Evolutionary conservation across 2,113 vertebrate genomes (phyloP).

Genomic region (Emberiza fucata): DNA sequence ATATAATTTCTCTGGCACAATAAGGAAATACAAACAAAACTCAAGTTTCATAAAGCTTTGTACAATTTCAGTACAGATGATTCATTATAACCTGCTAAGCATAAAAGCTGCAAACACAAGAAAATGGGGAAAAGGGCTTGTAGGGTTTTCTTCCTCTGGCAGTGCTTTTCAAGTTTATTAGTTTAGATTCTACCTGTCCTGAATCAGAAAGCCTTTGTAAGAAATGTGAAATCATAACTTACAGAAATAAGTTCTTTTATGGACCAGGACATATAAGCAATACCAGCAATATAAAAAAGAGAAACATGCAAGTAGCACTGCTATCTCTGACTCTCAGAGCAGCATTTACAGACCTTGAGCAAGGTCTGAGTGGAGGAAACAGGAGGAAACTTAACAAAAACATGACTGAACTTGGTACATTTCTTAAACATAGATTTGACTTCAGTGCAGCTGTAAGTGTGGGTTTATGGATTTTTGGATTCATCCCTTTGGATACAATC

Average conservation of each 20-base stretch:
- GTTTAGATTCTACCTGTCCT: not conserved
- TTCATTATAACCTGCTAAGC: not conserved
- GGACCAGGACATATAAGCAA: not conserved
- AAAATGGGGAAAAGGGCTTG: not conserved
- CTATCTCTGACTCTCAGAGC: not conserved
- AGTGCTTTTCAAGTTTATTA: not conserved
- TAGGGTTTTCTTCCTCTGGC: not conserved
- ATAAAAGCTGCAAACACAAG: not conserved
- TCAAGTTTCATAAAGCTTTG: not conserved
- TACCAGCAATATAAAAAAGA: not conserved
- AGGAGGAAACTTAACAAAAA: not conserved
- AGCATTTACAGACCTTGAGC: not conserved
- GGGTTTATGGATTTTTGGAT: not conserved
- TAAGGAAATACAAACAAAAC: not conserved
- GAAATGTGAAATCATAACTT: not conserved
- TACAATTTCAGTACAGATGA: not conserved
- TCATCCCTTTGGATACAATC: not conserved
- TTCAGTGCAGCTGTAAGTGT: not conserved
- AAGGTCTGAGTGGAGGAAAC: not conserved
- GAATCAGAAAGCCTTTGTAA: not conserved
- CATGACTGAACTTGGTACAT: not conserved
- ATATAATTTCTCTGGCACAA: not conserved
- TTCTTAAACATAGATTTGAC: not conserved
- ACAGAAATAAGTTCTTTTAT: not conserved
- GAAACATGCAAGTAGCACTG: not conserved